Evolutionary conservation across 92 coral and sea anemone species (phyloP).

Genomic region (Pocillopora meandrina): DNA sequence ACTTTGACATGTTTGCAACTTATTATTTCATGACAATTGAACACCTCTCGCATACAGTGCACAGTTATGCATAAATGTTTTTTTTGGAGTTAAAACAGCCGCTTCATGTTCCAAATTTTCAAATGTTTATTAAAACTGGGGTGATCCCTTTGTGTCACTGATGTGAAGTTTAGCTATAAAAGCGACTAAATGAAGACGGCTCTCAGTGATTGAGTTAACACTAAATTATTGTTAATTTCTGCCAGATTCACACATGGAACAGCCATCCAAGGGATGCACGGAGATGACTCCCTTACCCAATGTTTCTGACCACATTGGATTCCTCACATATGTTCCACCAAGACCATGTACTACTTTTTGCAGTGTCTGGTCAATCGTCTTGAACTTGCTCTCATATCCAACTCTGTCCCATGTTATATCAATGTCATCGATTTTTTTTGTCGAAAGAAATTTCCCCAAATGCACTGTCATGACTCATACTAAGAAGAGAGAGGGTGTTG

Average conservation of each 20-base stretch:
- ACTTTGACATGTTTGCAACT: no score
- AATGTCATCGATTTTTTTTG: constrained; percentile 15
- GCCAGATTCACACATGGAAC: constrained; percentile 64
- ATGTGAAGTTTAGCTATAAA: not conserved
- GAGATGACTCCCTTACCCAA: constrained; percentile 37
- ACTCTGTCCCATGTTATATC: constrained; percentile 50
- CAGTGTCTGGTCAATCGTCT: constrained; percentile 32
- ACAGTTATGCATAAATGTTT: no score
- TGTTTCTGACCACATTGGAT: constrained; percentile 39
- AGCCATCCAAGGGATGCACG: constrained; percentile 59
- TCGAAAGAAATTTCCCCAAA: constrained; percentile 37
- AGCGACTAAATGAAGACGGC: not conserved
- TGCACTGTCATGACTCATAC: constrained; percentile 62
- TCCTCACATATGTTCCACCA: constrained; percentile 45
- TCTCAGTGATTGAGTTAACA: not conserved
- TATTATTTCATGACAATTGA: no score
- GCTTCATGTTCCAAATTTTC: no score
- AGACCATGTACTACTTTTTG: constrained; percentile 13
- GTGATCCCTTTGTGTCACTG: not conserved
- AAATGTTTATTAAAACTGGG: no score
- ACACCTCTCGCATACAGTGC: no score
- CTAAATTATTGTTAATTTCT: not conserved
- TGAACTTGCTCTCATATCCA: constrained; percentile 41
- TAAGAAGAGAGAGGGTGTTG: constrained; percentile 39
- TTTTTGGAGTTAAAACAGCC: no score